phyloP scores from a whole-genome alignment of 2,797 vertebrate species.

The Poeciliopsis gracilis region DNA sequence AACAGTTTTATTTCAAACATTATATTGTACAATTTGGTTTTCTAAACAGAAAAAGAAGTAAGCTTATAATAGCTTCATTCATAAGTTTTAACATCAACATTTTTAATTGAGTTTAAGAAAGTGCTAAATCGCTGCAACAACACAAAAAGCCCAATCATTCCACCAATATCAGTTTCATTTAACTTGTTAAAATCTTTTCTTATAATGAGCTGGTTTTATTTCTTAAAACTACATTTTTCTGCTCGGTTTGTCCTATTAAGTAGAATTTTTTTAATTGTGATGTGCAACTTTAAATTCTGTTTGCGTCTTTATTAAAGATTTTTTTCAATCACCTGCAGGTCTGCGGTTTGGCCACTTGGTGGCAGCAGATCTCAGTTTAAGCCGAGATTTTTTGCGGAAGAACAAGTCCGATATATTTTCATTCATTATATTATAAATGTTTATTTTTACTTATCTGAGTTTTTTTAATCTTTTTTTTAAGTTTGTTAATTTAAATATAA shows the following conservation, averaged over 20 bases:
- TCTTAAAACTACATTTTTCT: background rate
- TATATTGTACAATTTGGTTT: no score
- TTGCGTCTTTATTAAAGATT: background rate
- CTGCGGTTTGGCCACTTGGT: background rate
- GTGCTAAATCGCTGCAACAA: background rate
- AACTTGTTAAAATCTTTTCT: background rate
- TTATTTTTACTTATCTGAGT: background rate
- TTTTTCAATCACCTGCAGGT: background rate
- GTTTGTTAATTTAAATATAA: no score
- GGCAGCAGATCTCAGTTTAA: slow-evolving; percentile 6
- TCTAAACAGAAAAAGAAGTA: no score
- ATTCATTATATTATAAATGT: background rate
- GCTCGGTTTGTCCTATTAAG: background rate
- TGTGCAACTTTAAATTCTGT: background rate
- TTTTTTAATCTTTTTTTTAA: no score
- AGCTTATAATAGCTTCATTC: no score
- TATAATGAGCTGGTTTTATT: background rate
- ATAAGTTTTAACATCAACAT: background rate
- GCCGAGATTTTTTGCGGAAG: background rate
- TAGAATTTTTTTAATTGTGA: background rate
- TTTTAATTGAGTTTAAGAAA: background rate
- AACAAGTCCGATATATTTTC: background rate
- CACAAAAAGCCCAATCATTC: background rate
- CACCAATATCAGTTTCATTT: no score
- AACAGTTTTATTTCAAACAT: no score